Base-by-base conservation (phyloP, 2,113 vertebrate species). In the Oryzias celebensis region DNA sequence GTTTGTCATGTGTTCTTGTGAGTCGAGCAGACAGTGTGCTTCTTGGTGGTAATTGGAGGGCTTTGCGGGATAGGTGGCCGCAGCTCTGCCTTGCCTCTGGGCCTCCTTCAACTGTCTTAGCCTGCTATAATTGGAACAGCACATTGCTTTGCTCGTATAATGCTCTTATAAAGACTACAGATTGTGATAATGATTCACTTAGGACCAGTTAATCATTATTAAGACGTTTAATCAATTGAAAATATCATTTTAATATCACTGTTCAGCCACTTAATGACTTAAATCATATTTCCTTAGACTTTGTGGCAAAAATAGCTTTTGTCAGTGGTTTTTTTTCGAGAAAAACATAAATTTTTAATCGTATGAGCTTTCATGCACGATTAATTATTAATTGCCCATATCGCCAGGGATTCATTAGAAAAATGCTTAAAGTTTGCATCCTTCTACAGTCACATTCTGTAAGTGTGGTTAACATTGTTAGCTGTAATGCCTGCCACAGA, bases 1-100 rank as follows among this genome's bases (percentile, higher is more conserved):
- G 82, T 80, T 75, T 62, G 65, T 84, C 65, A 62, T 58, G 72
- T 63, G 66, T 69, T 53, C 78, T 83, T 50, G 62, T 65, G 85
- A 85, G 79, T 83, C 57, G 55, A 75, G 41, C 84, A 58, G 74
- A 58, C 66, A 59, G 67, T 68, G 75, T 82, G 78, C 77, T 79
- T 74, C 84, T 79, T 79, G 77, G 83, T 71, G 83, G 81, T 88
- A 89, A 88, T 90, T 85, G 82, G 82, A 85, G 80, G 70, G 65
- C 68, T 84, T 83, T 83, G 71, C 85, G 80, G 83, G 80, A 66
- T 51, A 84, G 75, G 77, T 80, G 81, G 83, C 77, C 72, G 6
- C 66, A 63, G 78, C 77, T 69, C 70, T 41, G 62, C 59, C 68
- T 73, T 71, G 75, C 83, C 81, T 83, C 75, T 77, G 77, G 86